These are phyloP conservation scores for Leucophenga varia DNA, from an alignment of 1,140 invertebrate species.

Conservation along the genomic window DNA sequence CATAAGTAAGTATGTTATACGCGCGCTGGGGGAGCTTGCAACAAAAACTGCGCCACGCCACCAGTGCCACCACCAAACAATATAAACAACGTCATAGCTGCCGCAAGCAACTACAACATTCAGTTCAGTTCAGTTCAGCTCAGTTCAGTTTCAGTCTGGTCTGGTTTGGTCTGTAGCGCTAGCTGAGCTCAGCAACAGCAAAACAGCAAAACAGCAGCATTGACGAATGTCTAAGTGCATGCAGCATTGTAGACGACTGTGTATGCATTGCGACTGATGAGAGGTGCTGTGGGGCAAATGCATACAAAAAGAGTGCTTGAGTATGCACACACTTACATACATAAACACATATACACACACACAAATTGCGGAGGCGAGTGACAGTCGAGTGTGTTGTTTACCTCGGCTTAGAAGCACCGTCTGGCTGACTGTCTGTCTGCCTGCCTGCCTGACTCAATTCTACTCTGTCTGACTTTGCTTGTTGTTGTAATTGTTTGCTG, in stretches of 20 bases:
- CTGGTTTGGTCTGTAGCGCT: too few species aligned
- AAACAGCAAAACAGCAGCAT: constrained; percentile 3
- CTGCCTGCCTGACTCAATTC: background rate
- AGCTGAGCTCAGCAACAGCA: constrained; percentile 12
- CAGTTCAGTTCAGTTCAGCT: too few species aligned
- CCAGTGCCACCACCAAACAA: constrained; percentile 41
- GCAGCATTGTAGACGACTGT: too few species aligned
- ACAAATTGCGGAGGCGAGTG: constrained; percentile 20
- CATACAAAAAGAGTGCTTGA: too few species aligned
- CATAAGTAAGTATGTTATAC: too few species aligned
- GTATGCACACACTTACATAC: background rate
- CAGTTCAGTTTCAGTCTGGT: too few species aligned
- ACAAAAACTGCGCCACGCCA: constrained; percentile 14
- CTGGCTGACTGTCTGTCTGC: constrained; percentile 27
- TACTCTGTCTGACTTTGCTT: constrained; percentile 1
- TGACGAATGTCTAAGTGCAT: constrained; percentile 33
- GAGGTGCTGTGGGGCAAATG: constrained; percentile 25
- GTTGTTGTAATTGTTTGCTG: background rate
- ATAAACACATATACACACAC: constrained; percentile 13
- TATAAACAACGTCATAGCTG: too few species aligned
- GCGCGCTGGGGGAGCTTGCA: too few species aligned
- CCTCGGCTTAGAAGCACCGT: constrained; percentile 38
- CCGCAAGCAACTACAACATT: too few species aligned
- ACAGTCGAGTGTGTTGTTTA: constrained; percentile 32
- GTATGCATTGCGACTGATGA: too few species aligned